Evolutionary conservation across 2,797 vertebrate genomes (phyloP).

Genomic region (Saxicola maurus): DNA sequence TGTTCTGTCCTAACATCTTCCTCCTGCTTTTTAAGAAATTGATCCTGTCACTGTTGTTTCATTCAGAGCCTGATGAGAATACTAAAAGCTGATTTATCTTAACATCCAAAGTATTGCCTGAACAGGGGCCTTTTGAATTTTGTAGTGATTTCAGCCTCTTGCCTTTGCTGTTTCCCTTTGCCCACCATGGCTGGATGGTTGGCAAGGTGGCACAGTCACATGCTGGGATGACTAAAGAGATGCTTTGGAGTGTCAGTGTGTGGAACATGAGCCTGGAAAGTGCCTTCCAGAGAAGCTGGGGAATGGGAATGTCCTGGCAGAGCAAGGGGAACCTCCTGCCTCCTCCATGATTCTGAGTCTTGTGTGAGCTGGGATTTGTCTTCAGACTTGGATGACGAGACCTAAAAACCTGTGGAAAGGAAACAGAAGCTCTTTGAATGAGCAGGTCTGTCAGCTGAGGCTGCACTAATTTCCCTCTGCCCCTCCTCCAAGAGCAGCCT

Average conservation of each 20-base stretch:
- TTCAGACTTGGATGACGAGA: neutral
- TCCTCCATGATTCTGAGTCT: neutral
- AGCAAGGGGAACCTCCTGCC: neutral
- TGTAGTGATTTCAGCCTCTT: neutral
- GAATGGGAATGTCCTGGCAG: neutral
- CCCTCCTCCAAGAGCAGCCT: neutral
- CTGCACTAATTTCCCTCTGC: neutral
- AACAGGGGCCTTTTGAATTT: neutral
- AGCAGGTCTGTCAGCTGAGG: neutral
- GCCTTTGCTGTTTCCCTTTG: neutral
- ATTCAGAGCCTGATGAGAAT: neutral
- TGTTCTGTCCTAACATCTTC: neutral
- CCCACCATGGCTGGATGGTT: neutral
- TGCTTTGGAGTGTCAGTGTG: constrained; percentile 12
- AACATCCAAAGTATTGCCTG: neutral
- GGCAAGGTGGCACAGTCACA: constrained; percentile 49
- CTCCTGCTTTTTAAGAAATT: neutral
- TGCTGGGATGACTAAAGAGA: constrained; percentile 35
- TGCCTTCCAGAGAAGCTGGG: constrained; percentile 22
- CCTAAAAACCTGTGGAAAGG: neutral
- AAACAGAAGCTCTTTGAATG: neutral
- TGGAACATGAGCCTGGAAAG: constrained; percentile 3
- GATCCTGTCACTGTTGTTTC: neutral
- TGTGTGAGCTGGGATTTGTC: neutral
- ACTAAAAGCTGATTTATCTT: neutral